Conservation (phyloP, 2,888 invertebrate species). For the Temnothorax rugatulus region DNA sequence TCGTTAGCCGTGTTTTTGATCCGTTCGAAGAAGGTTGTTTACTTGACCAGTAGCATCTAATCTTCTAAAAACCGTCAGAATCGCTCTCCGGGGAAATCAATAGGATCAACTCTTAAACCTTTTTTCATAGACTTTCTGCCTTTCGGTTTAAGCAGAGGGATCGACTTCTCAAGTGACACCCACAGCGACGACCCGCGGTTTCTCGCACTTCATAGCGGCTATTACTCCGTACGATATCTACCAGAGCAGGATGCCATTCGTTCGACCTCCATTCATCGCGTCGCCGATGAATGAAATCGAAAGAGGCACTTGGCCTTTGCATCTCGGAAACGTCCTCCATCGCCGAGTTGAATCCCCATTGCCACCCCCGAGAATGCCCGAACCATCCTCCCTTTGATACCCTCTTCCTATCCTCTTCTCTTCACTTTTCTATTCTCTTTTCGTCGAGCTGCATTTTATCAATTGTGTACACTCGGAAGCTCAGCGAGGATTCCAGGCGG, state of each 20-base stretch:
- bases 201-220: constrained; percentile 42
- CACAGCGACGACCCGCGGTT: constrained; percentile 55
- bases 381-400: constrained; percentile 23
- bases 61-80: constrained; percentile 12
- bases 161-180: constrained; percentile 48
- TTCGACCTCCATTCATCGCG: constrained; percentile 66
- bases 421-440: constrained; percentile 32
- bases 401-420: constrained; percentile 11
- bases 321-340: constrained; percentile 16
- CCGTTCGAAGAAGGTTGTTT: constrained; percentile 4
- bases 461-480: constrained; percentile 59
- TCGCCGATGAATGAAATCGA: constrained; percentile 66
- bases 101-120: constrained; percentile 61
- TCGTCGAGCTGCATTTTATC: constrained; percentile 52
- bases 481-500: constrained; percentile 55
- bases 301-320: constrained; percentile 68
- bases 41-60: constrained; percentile 38
- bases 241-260: constrained; percentile 47
- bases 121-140: constrained; percentile 37
- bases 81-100: constrained; percentile 50
- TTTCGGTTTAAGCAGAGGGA: constrained; percentile 8
- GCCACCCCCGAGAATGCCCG: constrained; percentile 49
- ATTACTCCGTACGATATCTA: constrained; percentile 65
- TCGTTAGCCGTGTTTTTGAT: constrained; percentile 23
- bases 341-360: neutral